These are phyloP conservation scores for Drosophila parabipectinata DNA, from an alignment of 1,140 invertebrate species.

Conservation along the genomic window DNA sequence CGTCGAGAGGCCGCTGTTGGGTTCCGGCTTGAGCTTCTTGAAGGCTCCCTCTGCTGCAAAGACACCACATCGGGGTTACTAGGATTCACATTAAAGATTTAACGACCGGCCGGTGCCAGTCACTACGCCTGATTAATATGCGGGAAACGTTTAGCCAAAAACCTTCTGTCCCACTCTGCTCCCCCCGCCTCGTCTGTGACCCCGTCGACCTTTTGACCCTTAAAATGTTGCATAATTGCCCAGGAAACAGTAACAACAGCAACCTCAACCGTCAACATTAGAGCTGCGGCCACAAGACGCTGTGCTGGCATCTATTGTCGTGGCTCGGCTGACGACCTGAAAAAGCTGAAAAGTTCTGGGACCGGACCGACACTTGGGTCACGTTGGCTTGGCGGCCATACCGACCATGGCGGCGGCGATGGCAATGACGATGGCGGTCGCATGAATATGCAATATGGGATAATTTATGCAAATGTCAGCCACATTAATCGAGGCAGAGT, in stretches of 20 bases:
- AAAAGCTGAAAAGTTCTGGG: slow-evolving; percentile 38
- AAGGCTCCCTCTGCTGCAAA: slow-evolving; percentile 94
- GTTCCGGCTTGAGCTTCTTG: slow-evolving; percentile 98
- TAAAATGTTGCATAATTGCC: slow-evolving; percentile 79
- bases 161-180: neutral
- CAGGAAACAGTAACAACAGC: slow-evolving; percentile 6
- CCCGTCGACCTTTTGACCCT: neutral
- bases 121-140: slow-evolving; percentile 60
- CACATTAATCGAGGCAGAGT: slow-evolving; percentile 81
- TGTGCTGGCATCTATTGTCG: slow-evolving; percentile 44
- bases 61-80: slow-evolving; percentile 5
- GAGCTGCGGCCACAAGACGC: slow-evolving; percentile 80
- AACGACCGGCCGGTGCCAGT: neutral
- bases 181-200: neutral
- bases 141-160: slow-evolving; percentile 58
- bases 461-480: slow-evolving; percentile 84
- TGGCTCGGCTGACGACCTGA: slow-evolving; percentile 10
- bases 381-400: slow-evolving; percentile 38
- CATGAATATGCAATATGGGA: slow-evolving; percentile 84
- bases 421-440: slow-evolving; percentile 24
- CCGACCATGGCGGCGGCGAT: slow-evolving; percentile 1
- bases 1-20: slow-evolving; percentile 85
- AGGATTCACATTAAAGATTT: neutral
- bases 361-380: slow-evolving; percentile 54
- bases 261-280: slow-evolving; percentile 13